A percentile compares a stretch with the other conserved stretches of the same genome.
Conservation (phyloP, 2,888 invertebrate genomes). For the Drosophila kuntzei region DNA sequence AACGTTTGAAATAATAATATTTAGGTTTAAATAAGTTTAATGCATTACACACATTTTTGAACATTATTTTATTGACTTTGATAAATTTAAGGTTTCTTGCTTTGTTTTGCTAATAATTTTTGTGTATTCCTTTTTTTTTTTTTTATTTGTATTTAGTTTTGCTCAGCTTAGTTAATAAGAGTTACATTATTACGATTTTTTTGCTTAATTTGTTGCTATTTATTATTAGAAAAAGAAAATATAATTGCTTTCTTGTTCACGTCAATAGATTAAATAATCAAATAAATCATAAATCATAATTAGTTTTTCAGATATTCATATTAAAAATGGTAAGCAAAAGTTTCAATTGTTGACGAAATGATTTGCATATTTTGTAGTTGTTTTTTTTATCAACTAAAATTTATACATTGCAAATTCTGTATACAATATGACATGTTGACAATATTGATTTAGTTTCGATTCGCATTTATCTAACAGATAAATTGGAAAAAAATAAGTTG, state of each 20-base stretch:
- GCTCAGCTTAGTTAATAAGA: constrained; percentile 64
- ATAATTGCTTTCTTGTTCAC: constrained; percentile 58
- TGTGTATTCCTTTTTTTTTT: constrained; percentile 63
- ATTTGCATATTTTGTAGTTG: constrained; percentile 32
- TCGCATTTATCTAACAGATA: constrained; percentile 39
- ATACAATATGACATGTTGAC: constrained; percentile 59
- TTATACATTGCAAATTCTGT: constrained; percentile 66
- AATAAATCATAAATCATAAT: constrained; percentile 52
- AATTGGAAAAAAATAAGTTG: constrained; percentile 31
- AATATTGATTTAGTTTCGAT: constrained; percentile 46
- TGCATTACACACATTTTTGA: constrained; percentile 76
- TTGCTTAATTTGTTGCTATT: constrained; percentile 62
- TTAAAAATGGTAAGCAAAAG: constrained; percentile 25
- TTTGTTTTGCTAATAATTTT: constrained; percentile 70
- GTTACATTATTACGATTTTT: constrained; percentile 64
- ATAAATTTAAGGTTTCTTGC: constrained; percentile 67
- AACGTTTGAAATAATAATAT: constrained; percentile 70
- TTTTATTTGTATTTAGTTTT: constrained; percentile 61
- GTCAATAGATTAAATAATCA: constrained; percentile 51
- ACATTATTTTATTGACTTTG: constrained; percentile 81
- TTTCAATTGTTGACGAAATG: constrained; percentile 39
- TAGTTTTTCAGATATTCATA: constrained; percentile 38
- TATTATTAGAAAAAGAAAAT: constrained; percentile 55
- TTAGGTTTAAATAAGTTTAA: constrained; percentile 76
- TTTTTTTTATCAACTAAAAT: constrained; percentile 58